phyloP scores from a whole-genome alignment of 2,113 vertebrate species.

The Tyto alba region DNA sequence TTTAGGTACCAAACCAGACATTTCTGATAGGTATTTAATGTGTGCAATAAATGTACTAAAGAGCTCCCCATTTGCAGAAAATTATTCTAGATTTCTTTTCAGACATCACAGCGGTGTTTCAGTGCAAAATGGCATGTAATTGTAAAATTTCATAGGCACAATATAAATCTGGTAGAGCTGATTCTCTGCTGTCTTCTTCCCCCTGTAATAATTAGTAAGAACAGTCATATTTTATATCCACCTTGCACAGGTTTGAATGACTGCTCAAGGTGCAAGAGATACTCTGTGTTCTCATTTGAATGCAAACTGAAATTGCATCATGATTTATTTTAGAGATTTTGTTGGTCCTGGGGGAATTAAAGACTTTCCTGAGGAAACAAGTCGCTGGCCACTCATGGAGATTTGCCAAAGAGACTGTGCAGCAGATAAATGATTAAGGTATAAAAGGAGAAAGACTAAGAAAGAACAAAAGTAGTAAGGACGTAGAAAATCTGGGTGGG shows the following conservation, averaged over 20 bases:
- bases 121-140: background rate
- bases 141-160: background rate
- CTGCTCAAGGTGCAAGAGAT: background rate
- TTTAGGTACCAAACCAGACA: background rate
- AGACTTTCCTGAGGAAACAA: background rate
- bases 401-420: background rate
- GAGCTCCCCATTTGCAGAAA: background rate
- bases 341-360: background rate
- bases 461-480: background rate
- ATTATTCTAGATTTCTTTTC: background rate
- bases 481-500: background rate
- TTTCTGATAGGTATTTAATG: background rate
- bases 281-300: background rate
- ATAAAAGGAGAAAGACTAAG: background rate
- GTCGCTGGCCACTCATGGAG: background rate
- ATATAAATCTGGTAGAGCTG: background rate
- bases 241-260: background rate
- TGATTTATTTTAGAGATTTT: constrained; percentile 5
- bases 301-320: background rate
- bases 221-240: background rate
- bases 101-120: background rate
- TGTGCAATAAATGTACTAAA: background rate
- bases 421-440: background rate
- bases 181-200: background rate
- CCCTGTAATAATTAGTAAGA: background rate